These are phyloP conservation scores for Heliconius ethilla DNA, from an alignment of 2,888 invertebrate genomes.

Conservation along the genomic window DNA sequence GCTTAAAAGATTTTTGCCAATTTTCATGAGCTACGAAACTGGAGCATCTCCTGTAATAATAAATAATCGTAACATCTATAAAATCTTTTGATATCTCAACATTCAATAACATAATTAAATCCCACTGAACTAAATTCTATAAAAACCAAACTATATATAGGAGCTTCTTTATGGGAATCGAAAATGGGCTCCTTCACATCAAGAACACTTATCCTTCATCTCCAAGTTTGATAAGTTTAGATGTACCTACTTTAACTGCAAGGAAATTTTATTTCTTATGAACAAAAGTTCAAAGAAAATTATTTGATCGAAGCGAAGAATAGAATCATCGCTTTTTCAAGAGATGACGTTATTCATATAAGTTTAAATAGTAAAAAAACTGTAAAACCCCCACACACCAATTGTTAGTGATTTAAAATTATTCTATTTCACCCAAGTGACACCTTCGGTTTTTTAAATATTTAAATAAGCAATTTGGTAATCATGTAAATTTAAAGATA, in stretches of 20 bases:
- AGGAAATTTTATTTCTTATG: conserved; percentile 18
- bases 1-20: too few species aligned
- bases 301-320: background rate
- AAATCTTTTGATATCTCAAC: too few species aligned
- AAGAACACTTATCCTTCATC: conserved; percentile 1
- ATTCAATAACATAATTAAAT: background rate
- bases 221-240: conserved; percentile 5
- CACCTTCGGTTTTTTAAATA: conserved; percentile 23
- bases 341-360: conserved; percentile 21
- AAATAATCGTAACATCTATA: too few species aligned
- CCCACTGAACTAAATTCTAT: background rate
- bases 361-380: background rate
- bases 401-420: conserved; percentile 23
- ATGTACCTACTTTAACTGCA: conserved; percentile 8
- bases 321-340: background rate
- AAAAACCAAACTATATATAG: background rate
- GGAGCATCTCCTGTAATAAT: too few species aligned
- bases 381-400: conserved; percentile 20
- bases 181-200: background rate
- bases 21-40: too few species aligned
- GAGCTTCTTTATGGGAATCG: background rate
- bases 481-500: background rate
- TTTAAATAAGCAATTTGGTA: conserved; percentile 6
- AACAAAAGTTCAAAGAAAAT: conserved; percentile 5
- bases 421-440: conserved; percentile 19